A percentile compares a stretch with the other conserved stretches of the same genome.
These are phyloP conservation scores for Syritta pipiens DNA, from an alignment of 2,888 invertebrate species.

Conservation along the genomic window DNA sequence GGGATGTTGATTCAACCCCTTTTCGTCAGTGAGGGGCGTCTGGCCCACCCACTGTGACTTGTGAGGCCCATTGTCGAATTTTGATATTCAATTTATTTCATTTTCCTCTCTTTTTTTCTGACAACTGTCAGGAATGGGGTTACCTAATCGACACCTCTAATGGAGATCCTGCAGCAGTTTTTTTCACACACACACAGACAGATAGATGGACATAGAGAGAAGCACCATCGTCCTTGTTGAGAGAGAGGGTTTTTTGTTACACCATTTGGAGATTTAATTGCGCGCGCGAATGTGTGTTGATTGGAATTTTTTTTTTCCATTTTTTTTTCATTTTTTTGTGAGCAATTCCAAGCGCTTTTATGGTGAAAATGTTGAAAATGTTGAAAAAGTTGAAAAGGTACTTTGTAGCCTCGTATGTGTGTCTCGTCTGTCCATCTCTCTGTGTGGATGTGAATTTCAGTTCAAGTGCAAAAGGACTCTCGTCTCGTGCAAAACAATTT, in stretches of 20 bases:
- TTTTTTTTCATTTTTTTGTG: not conserved
- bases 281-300: conserved; percentile 65
- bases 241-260: not conserved
- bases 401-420: too few relatives aligned
- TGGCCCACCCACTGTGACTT: not conserved
- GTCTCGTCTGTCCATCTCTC: too few relatives aligned
- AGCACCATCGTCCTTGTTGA: not conserved
- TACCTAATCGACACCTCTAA: conserved; percentile 56
- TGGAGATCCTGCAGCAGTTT: conserved; percentile 30
- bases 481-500: conserved; percentile 42
- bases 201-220: not conserved
- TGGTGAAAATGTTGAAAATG: not conserved
- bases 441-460: too few relatives aligned
- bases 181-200: not conserved
- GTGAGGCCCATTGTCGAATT: conserved; percentile 37
- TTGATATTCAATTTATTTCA: conserved; percentile 60
- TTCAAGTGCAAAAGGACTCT: conserved; percentile 44
- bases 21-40: not conserved
- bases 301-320: conserved; percentile 37
- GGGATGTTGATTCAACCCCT: not conserved
- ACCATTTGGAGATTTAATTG: conserved; percentile 58
- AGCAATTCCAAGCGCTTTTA: not conserved
- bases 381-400: not conserved
- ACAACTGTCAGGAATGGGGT: conserved; percentile 13
- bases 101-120: conserved; percentile 7